These are phyloP conservation scores for Invenusta paracnida DNA, from an alignment of 2,888 invertebrate genomes.

Conservation along the genomic window DNA sequence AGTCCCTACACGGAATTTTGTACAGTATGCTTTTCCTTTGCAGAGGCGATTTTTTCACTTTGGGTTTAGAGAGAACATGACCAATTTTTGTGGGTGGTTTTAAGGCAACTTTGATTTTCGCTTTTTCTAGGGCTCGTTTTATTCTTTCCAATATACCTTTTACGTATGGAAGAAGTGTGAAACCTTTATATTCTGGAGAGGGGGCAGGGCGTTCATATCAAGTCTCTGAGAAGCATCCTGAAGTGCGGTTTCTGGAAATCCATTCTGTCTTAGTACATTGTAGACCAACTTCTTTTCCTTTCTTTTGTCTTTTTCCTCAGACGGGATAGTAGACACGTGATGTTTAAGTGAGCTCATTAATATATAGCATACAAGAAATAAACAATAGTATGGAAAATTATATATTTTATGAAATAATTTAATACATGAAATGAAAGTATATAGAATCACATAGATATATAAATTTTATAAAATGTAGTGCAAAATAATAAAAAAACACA, in stretches of 20 bases:
- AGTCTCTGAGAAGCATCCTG: background rate
- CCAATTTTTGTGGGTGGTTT: conserved; percentile 13
- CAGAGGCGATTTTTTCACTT: conserved; percentile 4
- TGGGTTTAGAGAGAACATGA: background rate
- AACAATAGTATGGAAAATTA: too few relatives aligned
- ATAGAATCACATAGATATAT: too few relatives aligned
- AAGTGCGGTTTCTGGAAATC: conserved; percentile 6
- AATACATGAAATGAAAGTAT: too few relatives aligned
- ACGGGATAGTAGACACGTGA: background rate
- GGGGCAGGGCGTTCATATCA: too few relatives aligned
- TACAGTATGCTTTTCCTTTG: background rate
- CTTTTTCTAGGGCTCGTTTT: background rate
- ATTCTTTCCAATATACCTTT: conserved; percentile 6
- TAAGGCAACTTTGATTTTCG: background rate
- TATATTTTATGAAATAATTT: too few relatives aligned
- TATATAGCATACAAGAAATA: too few relatives aligned
- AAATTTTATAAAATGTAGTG: too few relatives aligned
- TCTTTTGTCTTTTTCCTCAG: conserved; percentile 6
- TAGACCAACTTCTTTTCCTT: conserved; percentile 26
- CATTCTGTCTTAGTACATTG: conserved; percentile 10
- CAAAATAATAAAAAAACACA: too few relatives aligned
- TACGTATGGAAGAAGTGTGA: conserved; percentile 3
- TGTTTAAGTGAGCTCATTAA: conserved; percentile 10
- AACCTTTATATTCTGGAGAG: background rate
- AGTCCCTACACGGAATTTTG: background rate